These are phyloP conservation scores for Bombyx huttoni DNA, from an alignment of 2,888 invertebrate species.

Conservation along the genomic window DNA sequence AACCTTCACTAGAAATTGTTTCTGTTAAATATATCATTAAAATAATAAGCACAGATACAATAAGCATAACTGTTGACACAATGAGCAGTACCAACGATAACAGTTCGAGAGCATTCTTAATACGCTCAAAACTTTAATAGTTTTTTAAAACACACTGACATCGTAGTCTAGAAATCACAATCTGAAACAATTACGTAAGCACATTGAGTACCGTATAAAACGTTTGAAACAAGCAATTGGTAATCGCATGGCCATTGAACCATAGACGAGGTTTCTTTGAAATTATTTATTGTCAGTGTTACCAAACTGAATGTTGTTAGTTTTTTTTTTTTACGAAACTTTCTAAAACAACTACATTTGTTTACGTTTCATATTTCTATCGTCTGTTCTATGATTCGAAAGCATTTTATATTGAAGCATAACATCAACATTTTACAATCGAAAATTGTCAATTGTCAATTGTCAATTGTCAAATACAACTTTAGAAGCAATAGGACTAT, in stretches of 20 bases:
- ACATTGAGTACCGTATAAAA: conserved; percentile 11
- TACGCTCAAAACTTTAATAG: not conserved
- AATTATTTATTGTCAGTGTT: conserved; percentile 15
- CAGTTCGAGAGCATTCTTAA: no score
- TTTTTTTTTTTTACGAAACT: not conserved
- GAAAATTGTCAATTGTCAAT: no score
- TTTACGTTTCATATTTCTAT: not conserved
- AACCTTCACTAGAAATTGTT: not conserved
- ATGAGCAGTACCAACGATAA: no score
- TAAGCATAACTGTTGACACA: no score
- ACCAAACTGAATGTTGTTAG: conserved; percentile 6
- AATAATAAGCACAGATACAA: no score
- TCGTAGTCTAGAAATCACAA: not conserved
- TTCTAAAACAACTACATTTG: not conserved
- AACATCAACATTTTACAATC: no score
- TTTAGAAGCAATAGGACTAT: no score
- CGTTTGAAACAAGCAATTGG: conserved; percentile 23
- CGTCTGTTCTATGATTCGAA: no score
- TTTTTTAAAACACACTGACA: not conserved
- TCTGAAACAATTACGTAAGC: not conserved
- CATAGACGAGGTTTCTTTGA: conserved; percentile 16
- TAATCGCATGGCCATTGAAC: conserved; percentile 25
- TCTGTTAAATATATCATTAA: no score
- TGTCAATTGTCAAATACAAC: no score
- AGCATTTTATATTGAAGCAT: no score